A percentile compares a stretch with the other conserved stretches of the same genome.
These are phyloP conservation scores for Drosophila lacicola DNA, from an alignment of 2,888 invertebrate genomes.

Conservation along the genomic window DNA sequence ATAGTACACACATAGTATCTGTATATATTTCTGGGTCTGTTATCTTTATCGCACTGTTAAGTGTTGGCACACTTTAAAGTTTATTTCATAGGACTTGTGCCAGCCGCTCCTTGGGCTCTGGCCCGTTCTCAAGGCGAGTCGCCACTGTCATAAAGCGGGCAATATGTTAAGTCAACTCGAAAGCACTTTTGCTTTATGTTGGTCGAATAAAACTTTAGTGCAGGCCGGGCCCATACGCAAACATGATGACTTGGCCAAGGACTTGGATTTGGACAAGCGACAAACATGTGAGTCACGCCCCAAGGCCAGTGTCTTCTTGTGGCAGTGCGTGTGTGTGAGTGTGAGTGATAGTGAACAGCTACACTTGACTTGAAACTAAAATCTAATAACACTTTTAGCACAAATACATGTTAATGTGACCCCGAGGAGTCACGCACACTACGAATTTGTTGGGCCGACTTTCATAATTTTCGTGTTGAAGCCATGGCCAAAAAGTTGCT, in stretches of 20 bases:
- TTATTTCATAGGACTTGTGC: conserved; percentile 38
- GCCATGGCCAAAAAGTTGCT: conserved; percentile 40
- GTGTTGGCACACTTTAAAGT: conserved; percentile 74
- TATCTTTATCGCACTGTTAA: conserved; percentile 71
- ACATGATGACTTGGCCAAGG: conserved; percentile 43
- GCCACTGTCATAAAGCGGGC: conserved; percentile 54
- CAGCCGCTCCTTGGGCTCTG: background rate
- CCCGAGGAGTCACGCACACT: conserved; percentile 74
- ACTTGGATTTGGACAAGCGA: conserved; percentile 30
- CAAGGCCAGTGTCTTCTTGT: conserved; percentile 17
- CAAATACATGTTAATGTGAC: conserved; percentile 81
- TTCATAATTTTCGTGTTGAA: conserved; percentile 56
- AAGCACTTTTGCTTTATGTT: conserved; percentile 79
- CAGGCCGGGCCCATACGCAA: conserved; percentile 54
- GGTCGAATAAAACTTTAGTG: conserved; percentile 76
- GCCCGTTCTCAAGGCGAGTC: conserved; percentile 26
- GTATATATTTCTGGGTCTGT: conserved; percentile 7
- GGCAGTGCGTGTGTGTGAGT: conserved; percentile 1
- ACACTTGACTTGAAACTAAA: conserved; percentile 80
- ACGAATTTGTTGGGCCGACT: conserved; percentile 43
- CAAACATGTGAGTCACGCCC: conserved; percentile 54
- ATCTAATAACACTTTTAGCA: conserved; percentile 82
- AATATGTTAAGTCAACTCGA: conserved; percentile 71
- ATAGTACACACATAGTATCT: background rate
- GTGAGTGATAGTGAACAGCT: conserved; percentile 23